Base-by-base conservation (phyloP, 2,797 vertebrate species). In the Fringilla coelebs region DNA sequence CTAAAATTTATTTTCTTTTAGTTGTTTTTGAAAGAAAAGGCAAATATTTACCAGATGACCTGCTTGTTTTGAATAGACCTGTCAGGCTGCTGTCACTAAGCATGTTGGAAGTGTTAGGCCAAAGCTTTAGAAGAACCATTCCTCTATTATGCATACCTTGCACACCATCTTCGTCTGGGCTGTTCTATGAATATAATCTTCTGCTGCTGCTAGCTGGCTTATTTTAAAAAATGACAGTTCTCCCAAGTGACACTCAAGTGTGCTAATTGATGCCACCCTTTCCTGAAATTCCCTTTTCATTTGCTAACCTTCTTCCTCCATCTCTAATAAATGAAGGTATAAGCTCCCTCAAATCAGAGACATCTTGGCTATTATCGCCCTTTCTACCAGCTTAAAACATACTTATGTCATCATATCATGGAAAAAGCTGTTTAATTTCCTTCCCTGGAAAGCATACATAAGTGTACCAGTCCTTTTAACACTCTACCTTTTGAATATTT, bases 331-430 rank as follows among this genome's bases (percentile, higher is more conserved):
- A 75, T 24, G 21, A 90, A 80, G 12, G 32, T 12, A 51, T 15
- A 38, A 80, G 6, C 8, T 13, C 15, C 18, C 16, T 41, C 57
- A 84, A 68, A 77, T 51, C 72, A 63, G 40, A 85, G 29, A 18
- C 17, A 19, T 52, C 43, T 66, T 0, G 0, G 29, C n/a, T 66
- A 32, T n/a, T 58, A 51, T 36, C 1, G 9, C 25, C 19, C 36
- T 36, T 28, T 71, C 34, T 82, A 52, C 26, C 43, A 48, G n/a
- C 52, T 79, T 70, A 2, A 32, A 70, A 43, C 11, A 38, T 24
- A 25, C 10, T 70, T 73, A 76, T 57, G n/a, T 36, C 21, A 60
- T 25, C 22, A 20, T 58, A 66, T 31, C 0, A 45, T 63, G 58
- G 52, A 67, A 90, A 90, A 84, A 43, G 3, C 36, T 62, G 11